Evolutionary conservation across 2,888 invertebrate genomes (phyloP), one percentile per base, ranked within the genome.

Genomic region (Agelastica alni): DNA sequence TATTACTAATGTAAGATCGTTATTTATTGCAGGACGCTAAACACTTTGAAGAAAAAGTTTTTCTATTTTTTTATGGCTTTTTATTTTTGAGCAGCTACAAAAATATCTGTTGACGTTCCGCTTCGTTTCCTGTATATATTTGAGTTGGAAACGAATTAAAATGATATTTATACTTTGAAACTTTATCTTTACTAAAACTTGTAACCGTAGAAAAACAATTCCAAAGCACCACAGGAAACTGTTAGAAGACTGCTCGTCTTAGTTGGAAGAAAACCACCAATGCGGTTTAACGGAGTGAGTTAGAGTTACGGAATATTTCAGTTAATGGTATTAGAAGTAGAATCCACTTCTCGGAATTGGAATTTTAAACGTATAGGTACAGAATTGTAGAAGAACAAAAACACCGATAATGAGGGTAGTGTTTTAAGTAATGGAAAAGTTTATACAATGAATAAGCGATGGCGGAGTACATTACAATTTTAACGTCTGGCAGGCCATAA

Each of bases 351-450:
- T 18, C 41, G 41, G 36, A 41, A 49, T 49, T 49, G 49, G 49
- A 49, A 49, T 49, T 49, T 49, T 36, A 46, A 46, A 46, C 28
- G 46, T 46, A 46, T 34, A 46, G 46, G 46, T 46, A 46, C 37
- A 36, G 46, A 46, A 46, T 46, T 28, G 46, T 16, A 36, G 46
- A 46, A 46, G 16, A 36, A 16, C 17, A 12, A 46, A 36, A 46
- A 46, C 46, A 17, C 36, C 28, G 46, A 46, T 46, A 46, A 46
- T 46, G 46, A 37, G 36, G 12, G 22, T 46, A 46, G 46, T 46
- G 36, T 46, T 46, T 36, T 46, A 46, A 49, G 32, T 49, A 49
- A 49, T 49, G 32, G 17, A 32, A 32, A 48, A 32, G 17, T 20
- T 43, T 16, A 20, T 48, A 39, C 14, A 31, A 41, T 14, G 41